Evolutionary conservation across 2,888 invertebrate species (phyloP).

Genomic region (Caenorhabditis plicata): DNA sequence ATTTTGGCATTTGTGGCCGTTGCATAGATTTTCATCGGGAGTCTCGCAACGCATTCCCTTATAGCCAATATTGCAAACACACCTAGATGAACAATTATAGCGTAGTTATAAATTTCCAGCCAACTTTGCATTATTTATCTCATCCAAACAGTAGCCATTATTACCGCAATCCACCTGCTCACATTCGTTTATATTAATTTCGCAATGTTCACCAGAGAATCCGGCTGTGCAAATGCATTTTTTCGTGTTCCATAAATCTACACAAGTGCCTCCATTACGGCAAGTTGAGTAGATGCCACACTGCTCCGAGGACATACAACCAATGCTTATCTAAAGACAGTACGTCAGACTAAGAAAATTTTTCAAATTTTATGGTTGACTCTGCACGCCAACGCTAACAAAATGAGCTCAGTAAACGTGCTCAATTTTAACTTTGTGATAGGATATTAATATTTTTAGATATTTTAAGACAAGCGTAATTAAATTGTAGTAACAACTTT

Average conservation of each 20-base stretch:
- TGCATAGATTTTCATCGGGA: constrained; percentile 40
- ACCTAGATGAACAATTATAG: no score
- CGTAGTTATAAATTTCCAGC: not conserved
- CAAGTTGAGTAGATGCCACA: constrained; percentile 43
- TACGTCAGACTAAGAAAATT: constrained; percentile 4
- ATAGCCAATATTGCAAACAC: constrained; percentile 50
- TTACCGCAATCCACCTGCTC: constrained; percentile 23
- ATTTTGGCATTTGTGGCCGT: constrained; percentile 44
- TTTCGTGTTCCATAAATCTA: constrained; percentile 43
- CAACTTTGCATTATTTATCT: constrained; percentile 33
- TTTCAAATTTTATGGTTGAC: no score
- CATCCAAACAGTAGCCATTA: constrained; percentile 44
- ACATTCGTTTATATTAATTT: constrained; percentile 51
- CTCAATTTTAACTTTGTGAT: no score
- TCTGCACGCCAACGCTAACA: no score
- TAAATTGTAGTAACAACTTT: no score
- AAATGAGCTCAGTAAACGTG: no score
- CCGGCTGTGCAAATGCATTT: constrained; percentile 37
- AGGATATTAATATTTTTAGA: no score
- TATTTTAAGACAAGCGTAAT: no score
- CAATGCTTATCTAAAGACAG: constrained; percentile 28
- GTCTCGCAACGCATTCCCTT: constrained; percentile 41
- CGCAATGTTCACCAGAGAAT: constrained; percentile 52
- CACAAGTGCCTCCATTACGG: constrained; percentile 38
- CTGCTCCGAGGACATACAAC: constrained; percentile 40